A percentile compares a stretch with the other conserved stretches of the same genome.
These are phyloP conservation scores for Indri indri DNA, from an alignment of 2,113 vertebrate species.

Conservation along the genomic window DNA sequence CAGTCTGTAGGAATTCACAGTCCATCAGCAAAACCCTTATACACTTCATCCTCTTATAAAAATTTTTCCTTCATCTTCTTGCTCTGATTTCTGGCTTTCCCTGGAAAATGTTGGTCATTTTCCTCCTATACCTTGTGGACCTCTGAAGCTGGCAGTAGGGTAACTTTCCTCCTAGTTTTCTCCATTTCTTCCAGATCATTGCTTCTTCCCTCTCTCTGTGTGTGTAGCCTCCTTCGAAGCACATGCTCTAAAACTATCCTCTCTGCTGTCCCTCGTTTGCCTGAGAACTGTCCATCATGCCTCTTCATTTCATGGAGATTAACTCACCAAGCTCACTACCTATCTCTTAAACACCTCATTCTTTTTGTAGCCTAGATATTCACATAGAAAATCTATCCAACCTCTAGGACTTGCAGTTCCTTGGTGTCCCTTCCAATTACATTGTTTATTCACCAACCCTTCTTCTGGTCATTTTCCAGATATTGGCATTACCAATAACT, in stretches of 20 bases:
- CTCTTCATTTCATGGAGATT: background rate
- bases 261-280: background rate
- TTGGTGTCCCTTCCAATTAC: background rate
- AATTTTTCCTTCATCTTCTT: background rate
- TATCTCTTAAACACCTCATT: background rate
- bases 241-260: background rate
- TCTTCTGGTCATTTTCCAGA: background rate
- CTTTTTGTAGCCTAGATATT: background rate
- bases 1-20: background rate
- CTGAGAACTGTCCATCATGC: background rate
- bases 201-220: background rate
- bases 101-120: background rate
- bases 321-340: background rate
- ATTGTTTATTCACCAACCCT: background rate
- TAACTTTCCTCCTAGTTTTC: background rate
- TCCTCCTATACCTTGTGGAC: background rate
- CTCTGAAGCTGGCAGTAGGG: background rate
- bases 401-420: background rate
- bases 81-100: background rate
- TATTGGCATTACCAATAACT: background rate
- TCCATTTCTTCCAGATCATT: background rate
- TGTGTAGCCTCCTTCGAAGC: background rate
- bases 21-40: background rate
- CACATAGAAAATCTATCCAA: background rate
- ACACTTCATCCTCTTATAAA: background rate